Evolutionary conservation across 64 coral and sea anemone genomes (phyloP).

Genomic region (Stylophora pistillata): DNA sequence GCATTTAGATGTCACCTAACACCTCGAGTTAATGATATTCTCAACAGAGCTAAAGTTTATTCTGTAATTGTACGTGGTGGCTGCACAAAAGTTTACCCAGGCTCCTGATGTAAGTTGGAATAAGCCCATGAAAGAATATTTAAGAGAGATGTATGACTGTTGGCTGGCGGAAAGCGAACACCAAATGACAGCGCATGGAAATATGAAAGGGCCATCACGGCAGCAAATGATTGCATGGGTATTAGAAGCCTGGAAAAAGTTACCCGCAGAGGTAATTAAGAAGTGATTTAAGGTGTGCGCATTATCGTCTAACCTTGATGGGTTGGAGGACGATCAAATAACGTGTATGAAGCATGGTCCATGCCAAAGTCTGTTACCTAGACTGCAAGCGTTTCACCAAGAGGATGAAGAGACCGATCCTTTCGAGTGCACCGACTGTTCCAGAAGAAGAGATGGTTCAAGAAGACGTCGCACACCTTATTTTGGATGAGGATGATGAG

Average conservation of each 20-base stretch:
- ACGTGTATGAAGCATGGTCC: conserved; percentile 53
- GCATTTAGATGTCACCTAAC: conserved; percentile 56
- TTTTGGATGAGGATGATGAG: too few relatives aligned
- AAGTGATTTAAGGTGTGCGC: conserved; percentile 52
- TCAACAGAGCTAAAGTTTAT: too few relatives aligned
- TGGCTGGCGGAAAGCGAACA: conserved; percentile 60
- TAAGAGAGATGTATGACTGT: conserved; percentile 59
- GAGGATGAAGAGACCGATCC: conserved; percentile 60
- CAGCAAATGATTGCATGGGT: conserved; percentile 69
- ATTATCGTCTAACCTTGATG: conserved; percentile 52
- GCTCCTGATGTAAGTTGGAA: too few relatives aligned
- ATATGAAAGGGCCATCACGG: conserved; percentile 60
- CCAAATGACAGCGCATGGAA: conserved; percentile 60
- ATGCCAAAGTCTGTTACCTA: conserved; percentile 35
- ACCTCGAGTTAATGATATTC: conserved; percentile 16
- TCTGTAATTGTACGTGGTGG: too few relatives aligned
- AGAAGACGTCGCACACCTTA: too few relatives aligned
- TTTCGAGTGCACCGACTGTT: too few relatives aligned
- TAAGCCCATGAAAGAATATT: conserved; percentile 41
- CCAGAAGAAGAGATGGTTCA: too few relatives aligned
- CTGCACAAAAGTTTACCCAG: too few relatives aligned
- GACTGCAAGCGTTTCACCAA: conserved; percentile 40
- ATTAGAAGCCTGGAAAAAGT: too few relatives aligned
- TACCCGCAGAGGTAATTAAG: conserved; percentile 48
- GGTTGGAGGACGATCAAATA: conserved; percentile 43